Conservation (phyloP, 2,797 vertebrate species). For the Enteromius viviparus region DNA sequence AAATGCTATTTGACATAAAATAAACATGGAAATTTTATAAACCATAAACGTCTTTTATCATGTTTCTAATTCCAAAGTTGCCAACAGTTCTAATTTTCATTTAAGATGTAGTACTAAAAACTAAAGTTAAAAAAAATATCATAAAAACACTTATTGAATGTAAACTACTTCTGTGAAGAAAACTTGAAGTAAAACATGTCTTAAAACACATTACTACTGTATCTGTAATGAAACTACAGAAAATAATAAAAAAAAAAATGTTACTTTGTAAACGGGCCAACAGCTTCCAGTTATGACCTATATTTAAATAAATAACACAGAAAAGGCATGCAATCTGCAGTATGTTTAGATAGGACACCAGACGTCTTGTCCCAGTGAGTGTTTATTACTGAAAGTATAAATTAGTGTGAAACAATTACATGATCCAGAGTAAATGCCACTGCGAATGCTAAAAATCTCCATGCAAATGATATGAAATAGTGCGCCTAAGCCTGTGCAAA, state of each 20-base stretch:
- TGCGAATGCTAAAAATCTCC: neutral
- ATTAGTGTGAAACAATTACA: slow-evolving; percentile 34
- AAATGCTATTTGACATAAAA: neutral
- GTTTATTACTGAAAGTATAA: slow-evolving; percentile 59
- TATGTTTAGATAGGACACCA: slow-evolving; percentile 2
- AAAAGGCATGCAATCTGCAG: neutral
- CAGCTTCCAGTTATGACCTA: too few species aligned
- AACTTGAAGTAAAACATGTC: neutral
- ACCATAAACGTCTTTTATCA: too few species aligned
- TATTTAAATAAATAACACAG: neutral
- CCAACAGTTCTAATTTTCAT: too few species aligned
- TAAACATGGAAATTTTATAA: neutral
- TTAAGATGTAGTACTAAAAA: too few species aligned
- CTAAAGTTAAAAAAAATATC: too few species aligned
- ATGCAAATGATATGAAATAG: slow-evolving; percentile 1
- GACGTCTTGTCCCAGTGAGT: slow-evolving; percentile 30
- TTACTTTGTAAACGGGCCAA: too few species aligned
- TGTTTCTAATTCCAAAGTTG: too few species aligned
- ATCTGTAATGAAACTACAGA: neutral
- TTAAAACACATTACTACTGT: neutral
- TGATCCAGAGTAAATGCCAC: slow-evolving; percentile 23
- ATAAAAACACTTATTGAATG: neutral
- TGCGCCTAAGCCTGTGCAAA: slow-evolving; percentile 26
- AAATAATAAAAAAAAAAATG: neutral
- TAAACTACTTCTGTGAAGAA: neutral